Base-by-base conservation (phyloP, 1,140 invertebrate species). In the Lepidotrigona ventralis region DNA sequence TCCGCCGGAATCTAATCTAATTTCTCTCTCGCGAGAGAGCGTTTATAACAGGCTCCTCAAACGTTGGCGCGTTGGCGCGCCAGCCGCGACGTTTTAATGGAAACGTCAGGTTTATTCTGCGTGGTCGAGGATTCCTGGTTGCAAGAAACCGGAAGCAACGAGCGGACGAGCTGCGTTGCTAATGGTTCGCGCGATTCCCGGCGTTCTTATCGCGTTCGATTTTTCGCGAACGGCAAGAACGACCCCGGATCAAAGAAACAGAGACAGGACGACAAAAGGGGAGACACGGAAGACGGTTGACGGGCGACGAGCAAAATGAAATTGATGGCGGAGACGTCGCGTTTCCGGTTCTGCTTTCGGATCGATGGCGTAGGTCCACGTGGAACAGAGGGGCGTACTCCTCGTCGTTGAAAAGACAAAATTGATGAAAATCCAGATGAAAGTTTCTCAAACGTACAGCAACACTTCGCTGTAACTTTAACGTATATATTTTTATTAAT, bases 51-150 rank as follows among this genome's bases (percentile, higher is more conserved):
- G 72, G 33, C 39, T 58, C 53, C 46, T 56, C 46, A 75, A 74
- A 74, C 46, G 79, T 26, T 54, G 51, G 51, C 51, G 72, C n/a
- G 60, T 33, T 53, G 79, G 60, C 60, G 29, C 70, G 80, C 66
- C 60, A 26, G 17, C 54, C 14, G 58, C 72, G 80, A 81, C 80
- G 63, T 81, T 73, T 81, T 81, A 81, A 81, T 81, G 80, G 80
- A 76, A 46, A 68, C 80, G 80, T 81, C 80, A 76, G 74, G 73
- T 81, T 81, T 81, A 69, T 69, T 81, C 80, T 14, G 33, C 63
- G 53, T 73, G 26, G 26, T 19, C 26, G 70, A 58, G 56, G 60
- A 80, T 71, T 46, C 69, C 5, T 19, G 26, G 69, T 73, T 60
- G 64, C 80, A 46, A 8, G 39, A 39, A 33, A 64, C 64, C 29